These are phyloP conservation scores for Bradypodion ventrale DNA, from an alignment of 2,797 vertebrate species.

Conservation along the genomic window DNA sequence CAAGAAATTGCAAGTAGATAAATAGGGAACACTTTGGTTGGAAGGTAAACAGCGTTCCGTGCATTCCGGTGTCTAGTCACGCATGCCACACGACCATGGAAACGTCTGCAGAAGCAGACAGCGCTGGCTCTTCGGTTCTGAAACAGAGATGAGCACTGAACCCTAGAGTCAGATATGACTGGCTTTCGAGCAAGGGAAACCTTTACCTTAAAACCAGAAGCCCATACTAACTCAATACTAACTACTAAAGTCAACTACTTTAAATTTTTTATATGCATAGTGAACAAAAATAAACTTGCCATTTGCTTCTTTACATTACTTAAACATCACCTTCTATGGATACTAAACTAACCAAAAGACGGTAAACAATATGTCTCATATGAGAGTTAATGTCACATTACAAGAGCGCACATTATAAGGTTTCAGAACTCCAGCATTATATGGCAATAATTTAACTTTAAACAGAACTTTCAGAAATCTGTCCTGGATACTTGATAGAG, in stretches of 20 bases:
- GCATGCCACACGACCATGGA: too few relatives aligned
- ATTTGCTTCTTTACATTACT: background rate
- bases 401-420: background rate
- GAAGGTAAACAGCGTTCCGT: too few relatives aligned
- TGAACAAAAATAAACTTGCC: background rate
- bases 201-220: background rate
- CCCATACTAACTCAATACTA: background rate
- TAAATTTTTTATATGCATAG: background rate
- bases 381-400: background rate
- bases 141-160: too few relatives aligned
- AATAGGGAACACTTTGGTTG: too few relatives aligned
- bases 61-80: too few relatives aligned
- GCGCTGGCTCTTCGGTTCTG: too few relatives aligned
- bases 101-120: too few relatives aligned
- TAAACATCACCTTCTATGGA: background rate
- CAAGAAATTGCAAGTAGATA: too few relatives aligned
- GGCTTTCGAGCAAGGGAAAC: too few relatives aligned
- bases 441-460: background rate
- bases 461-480: background rate
- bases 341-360: background rate
- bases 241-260: background rate
- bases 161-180: too few relatives aligned
- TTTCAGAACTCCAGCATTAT: background rate
- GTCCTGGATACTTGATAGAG: slow-evolving; percentile 7
- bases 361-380: background rate